Percentiles rank a stretch among this genome's conserved stretches.
Conservation (phyloP, 2,113 vertebrate species). For the Todiramphus saurophagus region DNA sequence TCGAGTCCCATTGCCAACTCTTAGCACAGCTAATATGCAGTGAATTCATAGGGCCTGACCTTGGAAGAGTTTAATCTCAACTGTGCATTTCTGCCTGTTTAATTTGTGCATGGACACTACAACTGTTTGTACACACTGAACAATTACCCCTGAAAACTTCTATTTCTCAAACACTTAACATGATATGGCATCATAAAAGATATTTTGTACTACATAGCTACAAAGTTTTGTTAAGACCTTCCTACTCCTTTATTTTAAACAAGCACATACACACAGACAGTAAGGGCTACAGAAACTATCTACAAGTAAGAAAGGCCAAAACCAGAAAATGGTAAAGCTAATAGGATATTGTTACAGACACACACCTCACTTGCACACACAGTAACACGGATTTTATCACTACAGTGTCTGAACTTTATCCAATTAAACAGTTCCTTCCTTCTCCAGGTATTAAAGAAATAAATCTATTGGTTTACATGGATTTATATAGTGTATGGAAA, state of each 20-base stretch:
- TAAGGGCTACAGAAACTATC: neutral
- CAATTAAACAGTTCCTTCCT: neutral
- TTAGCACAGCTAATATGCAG: neutral
- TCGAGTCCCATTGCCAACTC: neutral
- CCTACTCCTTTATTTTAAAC: neutral
- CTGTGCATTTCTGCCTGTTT: neutral
- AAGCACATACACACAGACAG: fast-evolving
- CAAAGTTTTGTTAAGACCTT: neutral
- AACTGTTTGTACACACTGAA: neutral
- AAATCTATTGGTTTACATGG: neutral
- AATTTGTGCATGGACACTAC: neutral
- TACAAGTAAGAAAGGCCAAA: neutral
- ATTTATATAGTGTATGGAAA: neutral
- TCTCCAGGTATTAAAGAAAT: neutral
- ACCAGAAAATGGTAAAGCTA: neutral
- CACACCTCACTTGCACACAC: fast-evolving
- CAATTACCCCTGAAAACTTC: neutral
- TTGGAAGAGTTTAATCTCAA: neutral
- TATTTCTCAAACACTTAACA: neutral
- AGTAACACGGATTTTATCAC: neutral
- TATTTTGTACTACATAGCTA: neutral
- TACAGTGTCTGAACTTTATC: neutral
- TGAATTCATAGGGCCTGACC: neutral
- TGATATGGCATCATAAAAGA: neutral
- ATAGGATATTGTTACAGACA: neutral